phyloP scores from a whole-genome alignment of 2,888 invertebrate genomes.

The Conomelus anceps region DNA sequence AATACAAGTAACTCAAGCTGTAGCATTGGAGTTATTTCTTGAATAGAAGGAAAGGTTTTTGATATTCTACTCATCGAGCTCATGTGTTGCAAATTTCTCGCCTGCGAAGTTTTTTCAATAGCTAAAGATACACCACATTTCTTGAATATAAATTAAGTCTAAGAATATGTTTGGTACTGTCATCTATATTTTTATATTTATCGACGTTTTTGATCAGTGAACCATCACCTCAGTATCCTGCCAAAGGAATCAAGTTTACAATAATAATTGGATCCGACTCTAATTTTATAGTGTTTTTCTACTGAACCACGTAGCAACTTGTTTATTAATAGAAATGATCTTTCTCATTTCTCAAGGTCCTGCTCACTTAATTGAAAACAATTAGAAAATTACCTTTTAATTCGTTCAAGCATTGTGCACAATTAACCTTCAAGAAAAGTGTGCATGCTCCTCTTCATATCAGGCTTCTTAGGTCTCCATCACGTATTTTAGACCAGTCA shows the following conservation, averaged over 20 bases:
- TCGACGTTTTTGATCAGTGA: not conserved
- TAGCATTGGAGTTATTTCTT: not conserved
- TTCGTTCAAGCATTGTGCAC: not conserved
- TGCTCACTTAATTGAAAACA: not conserved
- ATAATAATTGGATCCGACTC: not conserved
- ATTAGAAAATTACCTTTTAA: not conserved
- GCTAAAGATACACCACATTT: not conserved
- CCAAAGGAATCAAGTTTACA: not conserved
- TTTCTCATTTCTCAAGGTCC: not conserved
- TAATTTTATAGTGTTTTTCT: not conserved
- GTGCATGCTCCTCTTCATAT: not conserved
- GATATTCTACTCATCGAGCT: not conserved
- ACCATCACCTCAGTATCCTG: not conserved
- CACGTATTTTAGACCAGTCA: not conserved
- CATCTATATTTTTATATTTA: not conserved
- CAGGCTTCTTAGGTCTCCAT: not conserved
- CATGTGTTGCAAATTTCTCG: not conserved
- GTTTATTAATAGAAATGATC: not conserved
- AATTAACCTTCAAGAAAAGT: not conserved
- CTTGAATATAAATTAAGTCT: not conserved
- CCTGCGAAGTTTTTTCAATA: not conserved
- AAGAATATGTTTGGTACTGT: not conserved
- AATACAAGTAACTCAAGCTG: too few species aligned
- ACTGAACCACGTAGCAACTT: not conserved
- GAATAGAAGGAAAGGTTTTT: not conserved